Evolutionary conservation across 37 sponge, comb jelly and placozoan genomes (phyloP).

Genomic region (Mnemiopsis leidyi): DNA sequence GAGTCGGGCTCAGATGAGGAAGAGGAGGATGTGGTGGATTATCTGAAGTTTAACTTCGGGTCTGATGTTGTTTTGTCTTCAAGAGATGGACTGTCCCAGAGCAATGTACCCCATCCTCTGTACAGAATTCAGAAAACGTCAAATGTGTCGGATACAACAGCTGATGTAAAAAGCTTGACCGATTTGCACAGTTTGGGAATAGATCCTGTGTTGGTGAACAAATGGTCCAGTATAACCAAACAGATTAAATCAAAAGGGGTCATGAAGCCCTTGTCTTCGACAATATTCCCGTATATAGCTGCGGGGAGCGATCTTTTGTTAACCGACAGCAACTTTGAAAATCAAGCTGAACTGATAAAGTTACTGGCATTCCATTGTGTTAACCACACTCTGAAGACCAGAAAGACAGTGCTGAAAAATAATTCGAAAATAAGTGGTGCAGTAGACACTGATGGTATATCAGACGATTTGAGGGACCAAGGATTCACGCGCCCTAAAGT

Average conservation of each 20-base stretch:
- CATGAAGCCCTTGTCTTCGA: not conserved
- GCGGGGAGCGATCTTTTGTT: slow-evolving; percentile 76
- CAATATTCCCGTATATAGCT: not conserved
- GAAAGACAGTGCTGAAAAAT: slow-evolving; percentile 80
- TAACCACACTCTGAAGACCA: slow-evolving; percentile 81
- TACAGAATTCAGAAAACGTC: not conserved
- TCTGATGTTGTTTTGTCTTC: not conserved
- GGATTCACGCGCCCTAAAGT: slow-evolving; percentile 94
- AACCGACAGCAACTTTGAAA: slow-evolving; percentile 71
- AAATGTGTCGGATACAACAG: not conserved
- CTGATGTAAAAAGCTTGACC: not conserved
- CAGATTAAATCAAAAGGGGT: slow-evolving; percentile 29
- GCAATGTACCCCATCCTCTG: not conserved
- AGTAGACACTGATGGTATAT: slow-evolving; percentile 72
- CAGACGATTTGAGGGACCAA: slow-evolving; percentile 81
- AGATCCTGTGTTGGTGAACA: slow-evolving; percentile 7
- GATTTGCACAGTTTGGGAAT: not conserved
- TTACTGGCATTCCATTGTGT: slow-evolving; percentile 80
- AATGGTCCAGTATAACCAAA: slow-evolving; percentile 33
- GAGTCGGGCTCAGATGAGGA: not conserved
- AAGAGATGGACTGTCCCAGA: not conserved
- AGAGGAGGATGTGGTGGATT: not conserved
- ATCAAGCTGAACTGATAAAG: slow-evolving; percentile 75
- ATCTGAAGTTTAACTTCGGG: not conserved
- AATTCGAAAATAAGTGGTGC: slow-evolving; percentile 69